Base-by-base conservation (phyloP, 2,113 vertebrate genomes). In the Coptodon rendalli region DNA sequence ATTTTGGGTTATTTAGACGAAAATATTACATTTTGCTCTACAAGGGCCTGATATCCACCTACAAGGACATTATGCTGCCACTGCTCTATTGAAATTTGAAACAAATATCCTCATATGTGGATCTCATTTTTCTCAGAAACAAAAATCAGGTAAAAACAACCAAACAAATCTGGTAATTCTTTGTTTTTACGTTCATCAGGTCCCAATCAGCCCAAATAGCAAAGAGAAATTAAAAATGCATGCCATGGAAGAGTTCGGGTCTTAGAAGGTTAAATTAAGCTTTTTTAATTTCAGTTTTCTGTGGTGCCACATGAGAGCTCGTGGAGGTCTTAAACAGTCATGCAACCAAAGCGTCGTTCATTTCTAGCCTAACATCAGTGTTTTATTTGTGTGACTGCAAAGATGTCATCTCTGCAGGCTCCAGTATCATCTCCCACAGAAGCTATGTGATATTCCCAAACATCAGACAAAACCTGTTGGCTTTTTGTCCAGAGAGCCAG, bases 211-310 rank as follows among this genome's bases (percentile, higher is more conserved):
- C 31, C 31, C 6, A 31, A 31, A 31, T 31, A 31, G 6, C 19
- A 3, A 53, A 53, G 50, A 53, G 9, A 5, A n/a, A 10, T n/a
- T n/a, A 53, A 53, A 0, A n/a, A 53, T n/a, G 19, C 50, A 53
- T 0, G 9, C 19, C 5, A 1, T 6, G 0, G 0, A 53, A 53
- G 50, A 53, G 9, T 53, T 22, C 22, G 22, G 22, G 22, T 22
- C 22, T 22, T 22, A 22, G 22, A 19, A n/a, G 50, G 50, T 63
- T 63, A 19, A 61, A 61, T 34, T 61, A 63, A 63, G 31, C 31
- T 36, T 19, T 10, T 63, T 63, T 12, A 7, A 0, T 66, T 36
- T 63, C 59, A 63, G 31, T 36, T 63, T 63, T 36, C 31, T 12
- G 9, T 36, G 31, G 31, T 7, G 17, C 3, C 29, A 17, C 29